Base-by-base conservation (phyloP, 1,140 invertebrate species). In the Drosophila kikkawai region DNA sequence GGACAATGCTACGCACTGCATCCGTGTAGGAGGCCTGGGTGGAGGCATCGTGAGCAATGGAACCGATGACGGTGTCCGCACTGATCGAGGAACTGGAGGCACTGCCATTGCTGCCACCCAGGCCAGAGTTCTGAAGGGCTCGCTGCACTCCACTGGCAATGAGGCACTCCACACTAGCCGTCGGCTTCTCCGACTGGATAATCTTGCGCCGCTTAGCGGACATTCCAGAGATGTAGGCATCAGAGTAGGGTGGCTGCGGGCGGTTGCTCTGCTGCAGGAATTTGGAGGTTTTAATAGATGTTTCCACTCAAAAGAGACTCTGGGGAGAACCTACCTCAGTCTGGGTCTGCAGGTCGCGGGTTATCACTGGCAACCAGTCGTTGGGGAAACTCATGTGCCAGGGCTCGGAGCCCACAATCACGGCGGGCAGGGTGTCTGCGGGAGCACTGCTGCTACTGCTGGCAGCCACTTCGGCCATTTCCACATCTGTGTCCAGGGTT, bases 321-420 rank as follows among this genome's bases (percentile, higher is more conserved):
- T 7, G 0, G 2, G 19, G 6, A 12, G 26, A 1, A 68, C 65
- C 94, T 94, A 70, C 95, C 93, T 77, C 95, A 41, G 70, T 93
- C 79, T 96, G 96, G 45, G 94, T 93, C 71, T 95, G 94, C 29
- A 95, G 93, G 91, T 98, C 97, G 19, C 95, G 94, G 8, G 95
- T 95, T 56, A 98, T 97, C 55, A 97, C 95, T 4, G 97, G 96
- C 22, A 98, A 95, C 97, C 97, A 97, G 48, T 97, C 96, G 56
- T 93, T 85, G 19, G 94, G 94, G 34, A 95, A 93, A 70, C 93
- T 92, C 65, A 69, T 91, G 82, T 95, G 95, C 95, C 95, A 95
- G 0, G 93, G 70, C 78, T 95, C 94, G 6, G 94, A 93, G 32
- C 94, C 94, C 22, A 94, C 79, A 7, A 93, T 91, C 17, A 95